A percentile compares a stretch with the other conserved stretches of the same genome.
phyloP scores from a whole-genome alignment of 1,140 invertebrate genomes.

The Ephestia elutella region DNA sequence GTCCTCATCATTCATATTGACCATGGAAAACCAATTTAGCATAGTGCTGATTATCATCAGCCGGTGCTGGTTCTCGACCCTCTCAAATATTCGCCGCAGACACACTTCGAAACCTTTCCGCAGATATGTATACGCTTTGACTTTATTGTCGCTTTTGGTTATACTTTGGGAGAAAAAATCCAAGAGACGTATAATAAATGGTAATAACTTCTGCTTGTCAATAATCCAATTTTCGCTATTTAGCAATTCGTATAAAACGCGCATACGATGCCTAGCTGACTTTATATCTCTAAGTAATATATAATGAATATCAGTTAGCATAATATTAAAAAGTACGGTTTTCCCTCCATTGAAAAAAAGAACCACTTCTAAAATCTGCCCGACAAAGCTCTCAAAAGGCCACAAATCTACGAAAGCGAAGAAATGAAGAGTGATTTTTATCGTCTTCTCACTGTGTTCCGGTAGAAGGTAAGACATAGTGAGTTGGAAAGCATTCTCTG shows the following conservation, averaged over 20 bases:
- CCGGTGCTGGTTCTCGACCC: conserved; percentile 56
- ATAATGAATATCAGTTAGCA: conserved; percentile 41
- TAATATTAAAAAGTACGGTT: conserved; percentile 32
- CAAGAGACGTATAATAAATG: conserved; percentile 63
- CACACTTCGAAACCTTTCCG: conserved; percentile 62
- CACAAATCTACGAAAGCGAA: conserved; percentile 31
- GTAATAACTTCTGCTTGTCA: conserved; percentile 43
- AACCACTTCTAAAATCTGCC: conserved; percentile 37
- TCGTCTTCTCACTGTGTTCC: conserved; percentile 30
- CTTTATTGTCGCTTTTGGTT: conserved; percentile 27
- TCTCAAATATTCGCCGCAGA: conserved; percentile 52
- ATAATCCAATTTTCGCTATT: conserved; percentile 68
- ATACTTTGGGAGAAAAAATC: conserved; percentile 66
- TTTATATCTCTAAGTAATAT: conserved; percentile 29
- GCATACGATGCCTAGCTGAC: conserved; percentile 42
- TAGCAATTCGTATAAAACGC: conserved; percentile 69
- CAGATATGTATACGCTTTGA: conserved; percentile 54
- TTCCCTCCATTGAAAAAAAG: conserved; percentile 35
- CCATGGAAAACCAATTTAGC: conserved; percentile 45
- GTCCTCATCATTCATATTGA: conserved; percentile 50
- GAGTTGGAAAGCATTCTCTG: conserved; percentile 31
- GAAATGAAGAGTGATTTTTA: conserved; percentile 36
- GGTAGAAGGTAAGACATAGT: conserved; percentile 32
- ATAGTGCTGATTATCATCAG: conserved; percentile 37
- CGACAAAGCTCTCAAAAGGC: conserved; percentile 37